Conservation (phyloP, 2,113 vertebrate species). For the Silurus asotus region DNA sequence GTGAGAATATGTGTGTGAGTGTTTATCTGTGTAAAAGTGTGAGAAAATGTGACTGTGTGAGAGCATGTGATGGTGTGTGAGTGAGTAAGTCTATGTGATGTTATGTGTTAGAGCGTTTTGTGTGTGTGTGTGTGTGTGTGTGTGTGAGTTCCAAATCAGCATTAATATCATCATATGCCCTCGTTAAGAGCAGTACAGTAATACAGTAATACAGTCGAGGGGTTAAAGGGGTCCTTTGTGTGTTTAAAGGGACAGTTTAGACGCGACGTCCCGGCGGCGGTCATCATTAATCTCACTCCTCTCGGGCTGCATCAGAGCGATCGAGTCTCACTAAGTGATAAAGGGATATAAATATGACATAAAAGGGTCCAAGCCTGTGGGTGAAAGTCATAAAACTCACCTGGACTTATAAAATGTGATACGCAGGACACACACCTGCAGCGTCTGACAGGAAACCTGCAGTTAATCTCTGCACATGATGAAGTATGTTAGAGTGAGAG, state of each 20-base stretch:
- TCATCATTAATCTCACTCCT: conserved; percentile 9
- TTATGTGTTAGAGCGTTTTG: background rate
- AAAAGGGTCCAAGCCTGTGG: background rate
- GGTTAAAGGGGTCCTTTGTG: background rate
- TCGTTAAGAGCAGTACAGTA: background rate
- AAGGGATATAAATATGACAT: background rate
- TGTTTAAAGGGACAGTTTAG: background rate
- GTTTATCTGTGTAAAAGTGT: background rate
- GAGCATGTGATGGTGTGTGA: background rate
- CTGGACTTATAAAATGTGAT: conserved; percentile 4
- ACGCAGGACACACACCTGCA: background rate
- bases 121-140: background rate
- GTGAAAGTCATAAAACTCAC: conserved; percentile 34
- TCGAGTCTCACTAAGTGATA: background rate
- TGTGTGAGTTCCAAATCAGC: background rate
- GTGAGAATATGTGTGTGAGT: background rate
- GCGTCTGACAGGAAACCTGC: background rate
- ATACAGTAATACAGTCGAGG: no score
- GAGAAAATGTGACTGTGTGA: background rate
- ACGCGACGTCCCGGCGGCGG: background rate
- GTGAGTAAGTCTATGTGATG: background rate
- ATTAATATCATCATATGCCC: background rate
- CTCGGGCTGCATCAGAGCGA: background rate
- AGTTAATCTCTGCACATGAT: background rate
- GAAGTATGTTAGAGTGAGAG: no score